Evolutionary conservation across 2,797 vertebrate genomes (phyloP).

Genomic region (Peromyscus aztecus): DNA sequence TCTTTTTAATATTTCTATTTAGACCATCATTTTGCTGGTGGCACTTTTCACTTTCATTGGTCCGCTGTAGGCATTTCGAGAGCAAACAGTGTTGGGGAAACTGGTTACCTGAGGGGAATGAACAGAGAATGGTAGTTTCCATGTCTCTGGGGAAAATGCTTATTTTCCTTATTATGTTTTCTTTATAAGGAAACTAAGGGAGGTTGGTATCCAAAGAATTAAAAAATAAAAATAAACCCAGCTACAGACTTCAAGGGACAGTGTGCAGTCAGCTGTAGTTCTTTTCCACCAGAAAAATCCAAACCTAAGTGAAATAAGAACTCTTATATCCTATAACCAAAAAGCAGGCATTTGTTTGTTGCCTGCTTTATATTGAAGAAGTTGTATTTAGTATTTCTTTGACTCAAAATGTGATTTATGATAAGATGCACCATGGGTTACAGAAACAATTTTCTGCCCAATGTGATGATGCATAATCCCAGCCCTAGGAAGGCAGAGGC

Average conservation of each 20-base stretch:
- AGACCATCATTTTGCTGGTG: not conserved
- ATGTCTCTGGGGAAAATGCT: not conserved
- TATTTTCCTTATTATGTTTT: constrained; percentile 8
- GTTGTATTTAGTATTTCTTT: not conserved
- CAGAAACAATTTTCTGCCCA: constrained; percentile 8
- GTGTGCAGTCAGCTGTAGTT: not conserved
- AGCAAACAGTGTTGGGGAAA: constrained; percentile 26
- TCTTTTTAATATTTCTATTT: not conserved
- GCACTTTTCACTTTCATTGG: not conserved
- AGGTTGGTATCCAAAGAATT: not conserved
- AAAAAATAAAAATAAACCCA: constrained; percentile 2
- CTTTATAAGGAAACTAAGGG: not conserved
- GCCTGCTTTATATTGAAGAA: not conserved
- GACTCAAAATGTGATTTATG: not conserved
- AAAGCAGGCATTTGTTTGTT: not conserved
- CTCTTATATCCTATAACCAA: not conserved
- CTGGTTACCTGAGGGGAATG: not conserved
- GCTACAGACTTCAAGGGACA: not conserved
- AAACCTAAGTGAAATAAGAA: not conserved
- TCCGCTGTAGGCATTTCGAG: not conserved
- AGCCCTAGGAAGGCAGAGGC: not conserved
- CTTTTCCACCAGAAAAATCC: not conserved
- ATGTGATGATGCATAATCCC: not conserved
- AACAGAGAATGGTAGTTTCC: not conserved
- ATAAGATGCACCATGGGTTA: not conserved